A percentile compares a stretch with the other conserved stretches of the same genome.
phyloP scores from a whole-genome alignment of 2,888 invertebrate genomes.

The Apamea anceps region DNA sequence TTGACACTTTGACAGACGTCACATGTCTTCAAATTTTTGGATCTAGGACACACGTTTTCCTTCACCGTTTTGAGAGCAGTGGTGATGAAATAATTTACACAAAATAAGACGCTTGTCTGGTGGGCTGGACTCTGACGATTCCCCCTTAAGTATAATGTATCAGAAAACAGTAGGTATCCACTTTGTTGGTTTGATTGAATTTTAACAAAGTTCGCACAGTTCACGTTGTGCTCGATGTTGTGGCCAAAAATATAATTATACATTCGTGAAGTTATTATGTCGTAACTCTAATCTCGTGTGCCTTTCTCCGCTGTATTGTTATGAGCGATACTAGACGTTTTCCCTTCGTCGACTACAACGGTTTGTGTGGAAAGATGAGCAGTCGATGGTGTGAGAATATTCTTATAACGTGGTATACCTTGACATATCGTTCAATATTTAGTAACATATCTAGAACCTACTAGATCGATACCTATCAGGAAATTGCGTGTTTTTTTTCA shows the following conservation, averaged over 20 bases:
- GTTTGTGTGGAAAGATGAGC: constrained; percentile 21
- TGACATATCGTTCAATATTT: neutral
- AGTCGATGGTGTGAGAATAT: constrained; percentile 21
- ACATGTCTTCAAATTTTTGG: too few species aligned
- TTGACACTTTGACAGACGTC: too few species aligned
- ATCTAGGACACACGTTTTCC: neutral
- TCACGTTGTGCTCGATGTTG: constrained; percentile 14
- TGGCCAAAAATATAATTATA: constrained; percentile 57
- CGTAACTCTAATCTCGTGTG: constrained; percentile 38
- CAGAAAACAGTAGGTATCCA: constrained; percentile 23
- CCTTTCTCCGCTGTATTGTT: constrained; percentile 37
- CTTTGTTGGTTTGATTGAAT: constrained; percentile 28
- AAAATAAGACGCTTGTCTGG: neutral
- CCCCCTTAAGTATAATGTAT: constrained; percentile 11
- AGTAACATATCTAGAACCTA: neutral
- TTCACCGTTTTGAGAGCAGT: neutral
- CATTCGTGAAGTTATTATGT: constrained; percentile 45
- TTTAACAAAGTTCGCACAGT: constrained; percentile 43
- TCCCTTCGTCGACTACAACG: constrained; percentile 19
- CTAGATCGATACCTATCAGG: constrained; percentile 10
- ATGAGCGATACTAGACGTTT: constrained; percentile 29
- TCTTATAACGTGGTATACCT: neutral
- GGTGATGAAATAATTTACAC: neutral
- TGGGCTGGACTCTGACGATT: neutral
- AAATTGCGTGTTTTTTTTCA: constrained; percentile 16